Conservation (phyloP, 2,888 invertebrate species). For the Biston stratarius region DNA sequence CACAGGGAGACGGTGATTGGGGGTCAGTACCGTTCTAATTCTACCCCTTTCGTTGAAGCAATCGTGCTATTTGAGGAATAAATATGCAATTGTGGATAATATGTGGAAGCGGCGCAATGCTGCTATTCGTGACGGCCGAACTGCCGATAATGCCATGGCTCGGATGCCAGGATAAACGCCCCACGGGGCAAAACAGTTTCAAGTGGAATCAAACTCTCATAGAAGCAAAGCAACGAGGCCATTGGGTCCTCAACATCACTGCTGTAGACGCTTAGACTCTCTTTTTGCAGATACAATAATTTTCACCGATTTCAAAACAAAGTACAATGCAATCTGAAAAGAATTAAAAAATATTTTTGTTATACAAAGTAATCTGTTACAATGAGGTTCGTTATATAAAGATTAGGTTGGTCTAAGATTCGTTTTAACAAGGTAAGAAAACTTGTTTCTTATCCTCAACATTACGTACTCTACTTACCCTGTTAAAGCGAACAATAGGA, state of each 20-base stretch:
- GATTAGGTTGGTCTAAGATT: too few relatives aligned
- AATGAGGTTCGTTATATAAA: too few relatives aligned
- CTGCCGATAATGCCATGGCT: not conserved
- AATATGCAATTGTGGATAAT: slow-evolving; percentile 24
- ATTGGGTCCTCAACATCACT: slow-evolving; percentile 56
- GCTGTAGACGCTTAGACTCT: slow-evolving; percentile 63
- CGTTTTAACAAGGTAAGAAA: too few relatives aligned
- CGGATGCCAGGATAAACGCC: slow-evolving; percentile 1
- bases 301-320: not conserved
- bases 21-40: slow-evolving; percentile 55
- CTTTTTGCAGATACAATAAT: slow-evolving; percentile 11
- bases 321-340: too few relatives aligned
- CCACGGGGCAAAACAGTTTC: slow-evolving; percentile 14
- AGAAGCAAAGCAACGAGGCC: slow-evolving; percentile 37
- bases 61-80: slow-evolving; percentile 22
- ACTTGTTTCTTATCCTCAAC: too few relatives aligned
- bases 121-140: not conserved
- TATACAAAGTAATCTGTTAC: too few relatives aligned
- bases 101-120: slow-evolving; percentile 5
- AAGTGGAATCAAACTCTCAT: slow-evolving; percentile 20
- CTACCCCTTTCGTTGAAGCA: slow-evolving; percentile 43
- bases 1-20: slow-evolving; percentile 56
- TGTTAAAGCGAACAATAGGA: too few relatives aligned
- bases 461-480: too few relatives aligned
- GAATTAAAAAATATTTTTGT: too few relatives aligned